Conservation (phyloP, 2,888 invertebrate genomes). For the Leptura quadrifasciata region DNA sequence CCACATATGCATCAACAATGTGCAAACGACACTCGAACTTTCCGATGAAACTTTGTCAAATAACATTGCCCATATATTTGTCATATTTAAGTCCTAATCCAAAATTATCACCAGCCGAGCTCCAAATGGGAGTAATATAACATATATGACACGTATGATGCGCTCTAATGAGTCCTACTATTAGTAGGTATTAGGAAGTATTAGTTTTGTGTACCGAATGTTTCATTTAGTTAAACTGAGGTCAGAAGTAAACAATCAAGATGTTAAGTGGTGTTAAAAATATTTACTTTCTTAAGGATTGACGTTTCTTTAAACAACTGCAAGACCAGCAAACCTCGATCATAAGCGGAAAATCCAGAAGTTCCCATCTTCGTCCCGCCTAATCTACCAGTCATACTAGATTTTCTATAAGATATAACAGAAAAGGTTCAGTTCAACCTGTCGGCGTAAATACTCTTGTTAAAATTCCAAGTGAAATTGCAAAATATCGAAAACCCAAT, state of each 20-base stretch:
- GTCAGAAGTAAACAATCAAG: constrained; percentile 14
- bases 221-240: constrained; percentile 33
- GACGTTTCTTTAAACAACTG: not conserved
- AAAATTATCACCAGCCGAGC: constrained; percentile 25
- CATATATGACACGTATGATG: constrained; percentile 10
- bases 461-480: no score
- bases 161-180: constrained; percentile 19
- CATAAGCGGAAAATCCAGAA: no score
- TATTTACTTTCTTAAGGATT: not conserved
- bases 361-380: no score
- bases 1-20: constrained; percentile 24
- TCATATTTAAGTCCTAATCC: constrained; percentile 38
- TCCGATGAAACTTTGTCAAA: constrained; percentile 17
- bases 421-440: no score
- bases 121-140: not conserved
- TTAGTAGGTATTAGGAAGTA: constrained; percentile 33
- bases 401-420: no score
- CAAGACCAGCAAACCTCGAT: no score
- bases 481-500: no score
- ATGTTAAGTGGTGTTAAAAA: not conserved
- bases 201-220: constrained; percentile 30
- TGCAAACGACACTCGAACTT: constrained; percentile 14
- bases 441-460: no score
- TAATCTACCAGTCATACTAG: no score
- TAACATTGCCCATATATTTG: constrained; percentile 20